phyloP scores from a whole-genome alignment of 1,140 invertebrate genomes.

The Lamellibrachia luymesi region DNA sequence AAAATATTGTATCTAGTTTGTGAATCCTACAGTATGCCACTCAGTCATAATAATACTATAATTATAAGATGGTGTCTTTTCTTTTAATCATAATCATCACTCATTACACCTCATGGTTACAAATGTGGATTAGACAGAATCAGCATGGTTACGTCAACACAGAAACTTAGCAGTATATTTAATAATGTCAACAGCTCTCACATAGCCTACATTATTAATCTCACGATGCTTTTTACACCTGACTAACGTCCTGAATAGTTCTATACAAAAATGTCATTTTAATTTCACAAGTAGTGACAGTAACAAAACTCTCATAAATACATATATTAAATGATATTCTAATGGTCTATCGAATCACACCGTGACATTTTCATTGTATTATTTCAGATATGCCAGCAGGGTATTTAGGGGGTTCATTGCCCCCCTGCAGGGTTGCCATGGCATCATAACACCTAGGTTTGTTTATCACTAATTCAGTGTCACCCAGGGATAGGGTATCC shows the following conservation, averaged over 20 bases:
- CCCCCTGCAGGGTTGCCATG: not conserved
- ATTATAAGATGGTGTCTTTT: too few relatives aligned
- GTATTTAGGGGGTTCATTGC: too few relatives aligned
- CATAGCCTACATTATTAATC: not conserved
- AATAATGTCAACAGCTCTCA: not conserved
- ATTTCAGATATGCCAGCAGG: too few relatives aligned
- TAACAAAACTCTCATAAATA: not conserved
- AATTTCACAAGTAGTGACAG: not conserved
- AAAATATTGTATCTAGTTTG: too few relatives aligned
- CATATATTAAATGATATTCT: not conserved
- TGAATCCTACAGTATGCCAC: too few relatives aligned
- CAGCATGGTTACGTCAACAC: too few relatives aligned
- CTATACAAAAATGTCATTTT: not conserved
- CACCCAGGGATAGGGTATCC: not conserved
- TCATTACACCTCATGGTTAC: not conserved
- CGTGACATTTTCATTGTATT: not conserved
- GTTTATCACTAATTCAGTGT: not conserved
- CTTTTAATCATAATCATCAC: too few relatives aligned
- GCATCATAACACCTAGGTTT: not conserved
- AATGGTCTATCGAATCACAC: not conserved
- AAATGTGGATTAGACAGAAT: not conserved
- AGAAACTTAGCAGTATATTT: too few relatives aligned
- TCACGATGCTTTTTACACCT: not conserved
- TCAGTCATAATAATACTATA: too few relatives aligned
- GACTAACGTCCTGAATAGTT: not conserved